Evolutionary conservation across 2,888 invertebrate species (phyloP), one percentile per base, ranked within the genome.

Genomic region (Cataglyphis rosenhaueri): DNA sequence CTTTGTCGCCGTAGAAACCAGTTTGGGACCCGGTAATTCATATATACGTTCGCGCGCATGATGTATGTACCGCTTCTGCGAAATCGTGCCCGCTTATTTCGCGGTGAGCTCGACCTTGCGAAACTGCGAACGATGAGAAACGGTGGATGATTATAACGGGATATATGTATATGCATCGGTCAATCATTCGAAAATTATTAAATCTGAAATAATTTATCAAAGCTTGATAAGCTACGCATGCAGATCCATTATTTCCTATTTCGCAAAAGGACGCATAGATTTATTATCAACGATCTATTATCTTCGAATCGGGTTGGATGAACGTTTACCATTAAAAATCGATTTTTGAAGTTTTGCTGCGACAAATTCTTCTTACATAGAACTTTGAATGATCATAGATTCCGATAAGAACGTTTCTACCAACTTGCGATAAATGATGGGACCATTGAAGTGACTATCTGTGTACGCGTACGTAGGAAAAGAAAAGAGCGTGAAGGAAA

Each of bases 71-170:
- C 38, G 74, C 59, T 79, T 74, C 59, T 44, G 57, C 74, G 78
- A 78, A 68, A 71, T 73, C 57, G 66, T 78, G 66, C 57, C 61
- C 25, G 83, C 71, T 70, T 85, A 68, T 52, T 75, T 75, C 66
- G 35, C 66, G 25, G 25, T 44, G 68, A 66, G 68, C 38, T 76
- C 68, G 38, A 35, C 68, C 55, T 66, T 52, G 66, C 38, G 25
- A 35, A 52, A 25, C 9, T 61, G 55, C 9, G 21, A 21, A n/a
- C 52, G 52, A 66, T 75, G 48, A n/a, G 52, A 55, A 38, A 35
- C 52, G 52, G 52, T 52, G 38, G 38, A 18, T n/a, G 29, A 68
- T 76, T 66, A 68, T 41, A 55, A 68, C 29, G 25, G 44, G 35
- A 15, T 25, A 25, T 15, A 15, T 25, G 18, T 15, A 52, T 38